phyloP scores from a whole-genome alignment of 2,113 vertebrate genomes.

The Neomonachus schauinslandi region DNA sequence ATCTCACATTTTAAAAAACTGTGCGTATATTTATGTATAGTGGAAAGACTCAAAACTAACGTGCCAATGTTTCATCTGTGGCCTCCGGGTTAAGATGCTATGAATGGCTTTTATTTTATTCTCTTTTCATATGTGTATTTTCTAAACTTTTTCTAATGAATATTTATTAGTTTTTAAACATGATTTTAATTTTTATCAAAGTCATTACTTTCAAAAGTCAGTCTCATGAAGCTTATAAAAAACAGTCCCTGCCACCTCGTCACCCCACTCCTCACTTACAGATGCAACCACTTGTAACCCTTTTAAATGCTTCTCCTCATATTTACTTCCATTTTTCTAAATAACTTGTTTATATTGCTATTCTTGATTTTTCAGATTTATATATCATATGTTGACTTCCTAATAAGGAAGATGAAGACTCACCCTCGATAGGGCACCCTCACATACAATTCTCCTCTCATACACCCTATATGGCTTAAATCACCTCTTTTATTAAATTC shows the following conservation, averaged over 20 bases:
- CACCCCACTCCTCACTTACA: neutral
- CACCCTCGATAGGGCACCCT: neutral
- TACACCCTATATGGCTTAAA: neutral
- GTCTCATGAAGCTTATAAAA: neutral
- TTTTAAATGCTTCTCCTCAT: neutral
- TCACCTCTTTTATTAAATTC: neutral
- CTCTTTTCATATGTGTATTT: conserved; percentile 18
- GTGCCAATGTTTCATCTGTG: neutral
- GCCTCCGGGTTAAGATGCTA: neutral
- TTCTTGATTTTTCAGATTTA: neutral
- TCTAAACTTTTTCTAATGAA: neutral
- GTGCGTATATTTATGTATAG: neutral
- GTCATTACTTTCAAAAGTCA: conserved; percentile 45
- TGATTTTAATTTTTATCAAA: conserved; percentile 43
- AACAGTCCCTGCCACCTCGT: neutral
- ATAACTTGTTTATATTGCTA: neutral
- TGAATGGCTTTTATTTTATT: conserved; percentile 41
- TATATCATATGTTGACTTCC: neutral
- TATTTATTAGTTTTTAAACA: conserved; percentile 40
- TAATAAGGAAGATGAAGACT: neutral
- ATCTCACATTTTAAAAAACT: neutral
- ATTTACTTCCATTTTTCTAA: neutral
- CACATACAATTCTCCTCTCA: neutral
- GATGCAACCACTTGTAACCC: neutral
- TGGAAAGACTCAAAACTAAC: neutral